Evolutionary conservation across 2,888 invertebrate species (phyloP).

Genomic region (Xestia ashworthii): DNA sequence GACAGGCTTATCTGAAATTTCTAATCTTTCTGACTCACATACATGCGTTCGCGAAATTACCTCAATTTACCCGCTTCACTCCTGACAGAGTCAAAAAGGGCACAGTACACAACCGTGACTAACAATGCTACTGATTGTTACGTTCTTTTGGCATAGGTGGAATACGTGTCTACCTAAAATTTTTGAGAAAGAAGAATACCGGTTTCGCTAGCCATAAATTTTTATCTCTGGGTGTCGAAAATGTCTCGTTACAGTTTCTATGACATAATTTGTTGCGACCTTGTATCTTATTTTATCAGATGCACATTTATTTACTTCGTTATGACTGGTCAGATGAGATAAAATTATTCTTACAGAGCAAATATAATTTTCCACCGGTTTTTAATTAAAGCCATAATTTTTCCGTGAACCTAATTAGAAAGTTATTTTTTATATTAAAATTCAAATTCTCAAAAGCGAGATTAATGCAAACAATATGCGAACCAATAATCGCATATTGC

Average conservation of each 20-base stretch:
- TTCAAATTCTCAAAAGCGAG: conserved; percentile 64
- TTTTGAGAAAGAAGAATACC: conserved; percentile 60
- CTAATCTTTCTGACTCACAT: conserved; percentile 85
- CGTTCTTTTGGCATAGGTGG: conserved; percentile 45
- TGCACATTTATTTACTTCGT: conserved; percentile 19
- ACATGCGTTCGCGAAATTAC: conserved; percentile 80
- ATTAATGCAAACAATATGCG: conserved; percentile 63
- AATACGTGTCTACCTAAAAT: conserved; percentile 52
- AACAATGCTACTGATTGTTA: conserved; percentile 61
- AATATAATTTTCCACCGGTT: conserved; percentile 34
- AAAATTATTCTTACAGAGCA: conserved; percentile 25
- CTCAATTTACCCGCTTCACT: conserved; percentile 65
- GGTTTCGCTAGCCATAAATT: conserved; percentile 69
- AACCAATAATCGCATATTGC: conserved; percentile 75
- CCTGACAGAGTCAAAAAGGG: conserved; percentile 67
- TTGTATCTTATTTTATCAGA: conserved; percentile 47
- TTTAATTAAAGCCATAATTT: conserved; percentile 64
- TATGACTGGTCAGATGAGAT: conserved; percentile 11
- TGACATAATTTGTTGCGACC: conserved; percentile 68
- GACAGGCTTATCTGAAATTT: conserved; percentile 84
- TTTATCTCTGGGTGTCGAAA: conserved; percentile 75
- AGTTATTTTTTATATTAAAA: conserved; percentile 66
- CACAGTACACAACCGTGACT: conserved; percentile 66
- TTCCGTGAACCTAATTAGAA: conserved; percentile 61
- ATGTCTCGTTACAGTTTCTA: conserved; percentile 69